Conservation (phyloP, 1,140 invertebrate species). For the Uloborus diversus region DNA sequence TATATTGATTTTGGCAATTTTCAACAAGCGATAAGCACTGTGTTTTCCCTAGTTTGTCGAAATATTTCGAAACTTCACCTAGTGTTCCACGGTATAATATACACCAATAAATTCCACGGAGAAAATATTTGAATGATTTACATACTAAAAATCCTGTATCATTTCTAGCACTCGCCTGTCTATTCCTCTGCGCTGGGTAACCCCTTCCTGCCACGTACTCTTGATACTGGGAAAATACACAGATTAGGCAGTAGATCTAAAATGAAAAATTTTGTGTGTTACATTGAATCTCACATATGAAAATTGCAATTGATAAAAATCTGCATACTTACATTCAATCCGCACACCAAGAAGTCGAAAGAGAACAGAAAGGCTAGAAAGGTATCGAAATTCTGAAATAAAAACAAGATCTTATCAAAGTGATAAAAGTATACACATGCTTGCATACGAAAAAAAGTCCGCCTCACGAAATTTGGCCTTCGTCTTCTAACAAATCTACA, state of each 20-base stretch:
- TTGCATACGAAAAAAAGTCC: too few relatives aligned
- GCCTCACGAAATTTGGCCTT: too few relatives aligned
- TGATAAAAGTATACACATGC: neutral
- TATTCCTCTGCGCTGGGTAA: conserved; percentile 63
- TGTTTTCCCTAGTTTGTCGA: too few relatives aligned
- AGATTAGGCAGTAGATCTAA: conserved; percentile 79
- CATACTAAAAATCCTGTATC: too few relatives aligned
- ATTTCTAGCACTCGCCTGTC: neutral
- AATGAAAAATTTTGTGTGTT: conserved; percentile 17
- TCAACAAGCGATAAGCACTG: too few relatives aligned
- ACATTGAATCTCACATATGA: neutral
- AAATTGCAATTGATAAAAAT: neutral
- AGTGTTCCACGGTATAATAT: too few relatives aligned
- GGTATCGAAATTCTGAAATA: conserved; percentile 4
- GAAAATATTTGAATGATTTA: too few relatives aligned
- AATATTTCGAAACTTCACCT: too few relatives aligned
- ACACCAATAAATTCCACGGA: too few relatives aligned
- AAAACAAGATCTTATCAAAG: neutral
- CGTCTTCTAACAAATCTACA: too few relatives aligned
- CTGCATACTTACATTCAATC: conserved; percentile 40
- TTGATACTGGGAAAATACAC: conserved; percentile 83
- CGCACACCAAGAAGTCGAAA: conserved; percentile 28
- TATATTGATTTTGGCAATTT: too few relatives aligned
- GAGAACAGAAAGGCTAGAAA: conserved; percentile 31
- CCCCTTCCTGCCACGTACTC: conserved; percentile 78